Percentiles rank a stretch among this genome's conserved stretches.
phyloP scores from a whole-genome alignment of 1,140 invertebrate genomes.

The Goniozus legneri region DNA sequence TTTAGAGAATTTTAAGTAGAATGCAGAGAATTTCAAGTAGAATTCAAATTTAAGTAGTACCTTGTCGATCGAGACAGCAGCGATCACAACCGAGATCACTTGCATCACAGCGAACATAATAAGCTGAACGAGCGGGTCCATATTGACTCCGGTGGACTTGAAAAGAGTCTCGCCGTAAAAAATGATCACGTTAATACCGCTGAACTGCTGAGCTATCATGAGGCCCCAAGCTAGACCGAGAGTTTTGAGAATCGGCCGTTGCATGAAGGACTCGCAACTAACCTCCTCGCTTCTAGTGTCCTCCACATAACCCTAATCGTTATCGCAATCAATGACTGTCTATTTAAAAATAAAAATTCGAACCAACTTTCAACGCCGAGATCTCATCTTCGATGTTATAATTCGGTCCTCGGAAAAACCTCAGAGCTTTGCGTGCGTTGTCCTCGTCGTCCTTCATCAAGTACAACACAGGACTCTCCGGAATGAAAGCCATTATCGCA shows the following conservation, averaged over 20 bases:
- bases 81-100: conserved; percentile 64
- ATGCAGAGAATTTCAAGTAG: not conserved
- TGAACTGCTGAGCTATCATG: conserved; percentile 68
- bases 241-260: conserved; percentile 20
- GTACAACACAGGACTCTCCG: conserved; percentile 48
- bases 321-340: not conserved
- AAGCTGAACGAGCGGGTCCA: conserved; percentile 46
- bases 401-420: conserved; percentile 52
- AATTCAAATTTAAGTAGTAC: conserved; percentile 22
- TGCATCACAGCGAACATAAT: conserved; percentile 73
- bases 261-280: conserved; percentile 9
- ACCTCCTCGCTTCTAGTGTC: not conserved
- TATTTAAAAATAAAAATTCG: conserved; percentile 7
- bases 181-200: conserved; percentile 79
- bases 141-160: conserved; percentile 42
- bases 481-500: conserved; percentile 46
- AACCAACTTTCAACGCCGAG: conserved; percentile 34
- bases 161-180: conserved; percentile 71
- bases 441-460: conserved; percentile 35
- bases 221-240: conserved; percentile 29
- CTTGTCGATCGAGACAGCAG: conserved; percentile 64
- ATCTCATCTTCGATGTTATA: conserved; percentile 51
- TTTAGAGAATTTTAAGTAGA: not conserved
- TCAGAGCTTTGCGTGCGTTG: conserved; percentile 49
- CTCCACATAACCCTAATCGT: conserved; percentile 12